Conservation (phyloP, 2,888 invertebrate genomes). For the Harpalus rubripes region DNA sequence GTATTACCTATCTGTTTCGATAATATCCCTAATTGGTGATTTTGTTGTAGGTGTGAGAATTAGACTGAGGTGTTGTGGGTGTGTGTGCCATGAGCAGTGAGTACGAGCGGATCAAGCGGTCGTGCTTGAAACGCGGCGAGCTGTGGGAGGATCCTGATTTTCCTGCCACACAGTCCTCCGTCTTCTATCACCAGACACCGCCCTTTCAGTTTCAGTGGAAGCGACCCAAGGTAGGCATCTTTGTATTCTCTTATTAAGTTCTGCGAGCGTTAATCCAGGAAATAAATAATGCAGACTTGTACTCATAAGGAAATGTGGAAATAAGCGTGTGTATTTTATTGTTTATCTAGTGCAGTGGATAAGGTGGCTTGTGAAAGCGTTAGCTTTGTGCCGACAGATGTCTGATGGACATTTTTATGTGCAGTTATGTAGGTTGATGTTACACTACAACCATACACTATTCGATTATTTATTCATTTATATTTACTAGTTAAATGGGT, state of each 20-base stretch:
- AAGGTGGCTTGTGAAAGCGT: conserved; percentile 22
- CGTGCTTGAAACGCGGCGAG: conserved; percentile 88
- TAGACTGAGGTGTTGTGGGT: conserved; percentile 64
- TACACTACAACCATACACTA: conserved; percentile 11
- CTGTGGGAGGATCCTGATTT: conserved; percentile 96
- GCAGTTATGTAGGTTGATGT: conserved; percentile 46
- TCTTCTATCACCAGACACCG: conserved; percentile 96
- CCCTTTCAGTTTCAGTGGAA: conserved; percentile 96
- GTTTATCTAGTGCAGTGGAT: conserved; percentile 3
- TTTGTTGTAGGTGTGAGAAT: conserved; percentile 26
- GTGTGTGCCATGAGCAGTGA: conserved; percentile 79
- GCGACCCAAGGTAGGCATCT: conserved; percentile 84
- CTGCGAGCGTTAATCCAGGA: too few relatives aligned
- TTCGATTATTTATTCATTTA: conserved; percentile 28
- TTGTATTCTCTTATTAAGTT: too few relatives aligned
- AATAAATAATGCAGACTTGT: too few relatives aligned
- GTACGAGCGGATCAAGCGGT: conserved; percentile 90
- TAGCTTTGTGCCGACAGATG: conserved; percentile 12
- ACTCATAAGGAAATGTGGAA: background rate
- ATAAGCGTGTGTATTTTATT: background rate
- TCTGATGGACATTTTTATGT: conserved; percentile 47
- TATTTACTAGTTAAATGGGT: conserved; percentile 28
- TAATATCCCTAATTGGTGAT: conserved; percentile 48
- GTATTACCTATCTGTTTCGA: too few relatives aligned
- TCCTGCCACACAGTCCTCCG: conserved; percentile 91